Evolutionary conservation across 2,888 invertebrate genomes (phyloP), one percentile per base, ranked within the genome.

Genomic region (Rhabditoides inermis): DNA sequence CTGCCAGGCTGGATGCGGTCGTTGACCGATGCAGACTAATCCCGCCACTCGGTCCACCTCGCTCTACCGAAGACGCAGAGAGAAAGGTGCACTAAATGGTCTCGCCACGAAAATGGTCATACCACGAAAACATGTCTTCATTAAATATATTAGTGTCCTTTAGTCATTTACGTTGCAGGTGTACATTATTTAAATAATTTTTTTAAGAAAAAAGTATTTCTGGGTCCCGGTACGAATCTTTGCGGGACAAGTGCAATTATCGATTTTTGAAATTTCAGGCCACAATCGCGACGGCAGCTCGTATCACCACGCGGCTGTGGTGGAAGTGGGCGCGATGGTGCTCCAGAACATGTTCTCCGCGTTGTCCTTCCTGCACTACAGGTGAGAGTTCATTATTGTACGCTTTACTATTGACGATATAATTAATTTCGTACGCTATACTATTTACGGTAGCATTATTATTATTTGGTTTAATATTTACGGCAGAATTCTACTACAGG

Each of bases 291-390:
- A 64, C 49, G 58, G 61, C 45, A 62, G 61, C 45, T 55, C 55
- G 49, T 64, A 64, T 53, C 67, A 65, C 53, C 62, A 68, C 60
- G 68, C 68, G 40, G 69, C 70, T 49, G 66, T 69, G 49, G 63
- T 70, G 53, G 75, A 75, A 61, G 65, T 75, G 49, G 75, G 75
- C 58, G 73, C 75, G 59, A 75, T 75, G 75, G 74, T 70, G 57
- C 66, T 75, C 60, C 75, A 75, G 55, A 73, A 75, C 59, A 75
- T 75, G 75, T 75, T 75, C 58, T 68, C 70, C 56, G 74, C 74
- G 49, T 69, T 75, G 45, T 72, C 72, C 41, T 76, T 75, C 54
- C 62, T 75, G 39, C 72, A 72, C 59, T 75, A 71, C 60, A 64
- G 68, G 48, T 28, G 1, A 27, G 48, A 18, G 12, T n/a, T n/a